A percentile compares a stretch with the other conserved stretches of the same genome.
These are phyloP conservation scores for Pachymerium ferrugineum DNA, from an alignment of 2,888 invertebrate species.

Conservation along the genomic window DNA sequence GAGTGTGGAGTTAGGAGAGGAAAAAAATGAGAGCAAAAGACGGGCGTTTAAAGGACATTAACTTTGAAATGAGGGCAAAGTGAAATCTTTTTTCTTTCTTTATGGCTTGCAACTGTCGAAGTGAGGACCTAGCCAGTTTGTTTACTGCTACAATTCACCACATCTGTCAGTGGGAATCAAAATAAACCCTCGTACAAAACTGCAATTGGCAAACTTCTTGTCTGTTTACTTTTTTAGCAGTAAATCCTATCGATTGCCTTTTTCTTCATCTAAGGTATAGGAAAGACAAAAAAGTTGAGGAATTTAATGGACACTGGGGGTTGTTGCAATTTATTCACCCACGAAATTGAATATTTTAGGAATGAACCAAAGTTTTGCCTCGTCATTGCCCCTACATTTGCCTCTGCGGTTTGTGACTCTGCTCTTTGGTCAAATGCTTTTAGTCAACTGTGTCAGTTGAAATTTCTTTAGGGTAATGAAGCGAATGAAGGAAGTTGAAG, in stretches of 20 bases:
- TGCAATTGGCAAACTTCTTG: too few species aligned
- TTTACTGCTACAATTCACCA: conserved; percentile 15
- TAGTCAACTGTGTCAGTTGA: neutral
- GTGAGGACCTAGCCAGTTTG: conserved; percentile 11
- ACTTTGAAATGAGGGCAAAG: conserved; percentile 6
- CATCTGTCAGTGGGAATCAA: conserved; percentile 5
- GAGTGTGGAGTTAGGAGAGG: neutral
- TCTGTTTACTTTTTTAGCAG: too few species aligned
- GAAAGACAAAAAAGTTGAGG: neutral
- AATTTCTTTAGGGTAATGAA: neutral
- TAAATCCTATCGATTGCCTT: too few species aligned
- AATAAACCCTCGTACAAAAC: neutral
- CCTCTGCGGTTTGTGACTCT: neutral
- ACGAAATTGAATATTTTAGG: neutral
- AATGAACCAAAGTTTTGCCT: neutral
- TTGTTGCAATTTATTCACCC: conserved; percentile 8
- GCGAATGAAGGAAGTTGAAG: neutral
- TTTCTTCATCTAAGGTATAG: neutral
- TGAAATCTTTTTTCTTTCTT: too few species aligned
- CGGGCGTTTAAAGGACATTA: conserved; percentile 13
- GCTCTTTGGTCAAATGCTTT: neutral
- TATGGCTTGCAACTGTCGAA: conserved; percentile 15
- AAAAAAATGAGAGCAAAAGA: neutral
- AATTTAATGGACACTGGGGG: neutral
- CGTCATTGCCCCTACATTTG: conserved; percentile 9